Evolutionary conservation across 2,797 vertebrate species (phyloP).

Genomic region (Sphaeramia orbicularis): DNA sequence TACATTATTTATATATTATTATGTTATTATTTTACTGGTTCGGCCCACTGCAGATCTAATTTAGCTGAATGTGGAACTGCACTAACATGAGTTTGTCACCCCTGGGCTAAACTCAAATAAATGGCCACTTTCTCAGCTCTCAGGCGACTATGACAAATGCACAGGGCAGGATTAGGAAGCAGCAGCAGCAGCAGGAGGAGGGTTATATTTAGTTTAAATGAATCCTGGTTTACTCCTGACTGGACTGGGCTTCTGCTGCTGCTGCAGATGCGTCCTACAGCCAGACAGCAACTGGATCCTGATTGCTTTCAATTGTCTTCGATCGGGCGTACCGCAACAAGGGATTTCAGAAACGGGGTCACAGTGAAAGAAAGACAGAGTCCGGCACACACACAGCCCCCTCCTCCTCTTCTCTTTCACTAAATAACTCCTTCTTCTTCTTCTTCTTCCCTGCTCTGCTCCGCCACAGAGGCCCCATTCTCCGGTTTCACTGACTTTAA

Average conservation of each 20-base stretch:
- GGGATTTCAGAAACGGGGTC: slow-evolving; percentile 79
- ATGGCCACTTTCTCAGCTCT: slow-evolving; percentile 41
- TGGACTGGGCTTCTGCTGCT: neutral
- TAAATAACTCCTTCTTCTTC: slow-evolving; percentile 56
- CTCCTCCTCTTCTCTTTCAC: slow-evolving; percentile 39
- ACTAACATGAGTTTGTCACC: too few relatives aligned
- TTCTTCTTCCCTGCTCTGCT: slow-evolving; percentile 21
- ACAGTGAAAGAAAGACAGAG: slow-evolving; percentile 69
- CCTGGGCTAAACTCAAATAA: too few relatives aligned
- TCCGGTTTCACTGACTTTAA: slow-evolving; percentile 74
- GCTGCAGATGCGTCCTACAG: slow-evolving; percentile 60
- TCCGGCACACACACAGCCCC: slow-evolving; percentile 61
- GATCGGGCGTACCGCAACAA: slow-evolving; percentile 78
- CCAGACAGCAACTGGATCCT: slow-evolving; percentile 81
- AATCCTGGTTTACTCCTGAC: slow-evolving; percentile 48
- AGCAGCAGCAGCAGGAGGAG: slow-evolving; percentile 27
- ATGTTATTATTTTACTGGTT: too few relatives aligned
- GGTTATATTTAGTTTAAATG: slow-evolving; percentile 77
- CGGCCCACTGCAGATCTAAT: too few relatives aligned
- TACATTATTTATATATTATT: too few relatives aligned
- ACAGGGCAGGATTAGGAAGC: slow-evolving; percentile 38
- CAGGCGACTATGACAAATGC: slow-evolving; percentile 55
- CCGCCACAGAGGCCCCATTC: slow-evolving; percentile 66
- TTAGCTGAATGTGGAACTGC: too few relatives aligned
- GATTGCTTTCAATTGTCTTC: slow-evolving; percentile 83